Evolutionary conservation across 2,888 invertebrate genomes (phyloP), one percentile per base, ranked within the genome.

Genomic region (Cantharis nigra): DNA sequence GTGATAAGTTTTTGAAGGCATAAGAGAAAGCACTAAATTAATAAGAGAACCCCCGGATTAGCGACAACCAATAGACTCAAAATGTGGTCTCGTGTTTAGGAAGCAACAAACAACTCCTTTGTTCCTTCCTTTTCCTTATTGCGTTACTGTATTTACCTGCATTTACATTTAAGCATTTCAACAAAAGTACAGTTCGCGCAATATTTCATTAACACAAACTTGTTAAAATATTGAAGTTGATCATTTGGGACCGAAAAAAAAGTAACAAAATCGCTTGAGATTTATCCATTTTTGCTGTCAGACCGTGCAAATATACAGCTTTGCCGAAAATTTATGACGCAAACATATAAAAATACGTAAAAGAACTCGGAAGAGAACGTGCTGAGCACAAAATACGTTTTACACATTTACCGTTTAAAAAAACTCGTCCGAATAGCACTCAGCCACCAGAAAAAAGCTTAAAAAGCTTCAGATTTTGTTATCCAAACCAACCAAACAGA

Each of bases 1-100:
- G 74, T 69, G 78, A 78, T 79, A 76, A 76, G 75, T 76, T 74
- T 65, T 33, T 18, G 20, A 64, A 76, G 62, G 30, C 65, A 62
- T 28, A 71, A 18, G 71, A 63, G 71, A 71, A 75, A 71, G 67
- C 69, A 69, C 28, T 30, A 75, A 75, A 75, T 75, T 76, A 76
- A 69, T 73, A 73, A 69, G 20, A 71, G 9, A 63, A 18, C 23
- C n/a, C 63, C n/a, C 26, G 76, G 72, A 72, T 76, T 76, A 72
- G 72, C 64, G 72, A 71, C 76, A 70, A 76, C 71, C 75, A 75
- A 71, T 75, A 71, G 67, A 76, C 69, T 49, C 63, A 33, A 72
- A 69, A 70, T 70, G 69, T 18, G 65, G 71, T 65, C 30, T 20
- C 67, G 69, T 72, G 67, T 64, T 69, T 71, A 14, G 72, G 72